Percentiles rank a stretch among this genome's conserved stretches.
Evolutionary conservation across 2,113 vertebrate genomes (phyloP).

Genomic region (Myrmecophaga tridactyla): DNA sequence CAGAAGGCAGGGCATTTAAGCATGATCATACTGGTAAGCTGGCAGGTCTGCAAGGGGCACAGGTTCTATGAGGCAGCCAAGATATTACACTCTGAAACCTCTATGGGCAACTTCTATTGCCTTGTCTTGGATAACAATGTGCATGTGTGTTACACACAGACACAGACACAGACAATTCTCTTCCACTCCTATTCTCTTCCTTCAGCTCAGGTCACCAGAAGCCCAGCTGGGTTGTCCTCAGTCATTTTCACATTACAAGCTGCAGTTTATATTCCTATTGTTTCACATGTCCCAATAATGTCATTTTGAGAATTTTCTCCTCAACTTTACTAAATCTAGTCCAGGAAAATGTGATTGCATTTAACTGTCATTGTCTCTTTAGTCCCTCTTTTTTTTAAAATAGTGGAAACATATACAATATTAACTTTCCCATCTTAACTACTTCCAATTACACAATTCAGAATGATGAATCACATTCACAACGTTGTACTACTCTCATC

Average conservation of each 20-base stretch:
- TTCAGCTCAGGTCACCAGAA: not conserved
- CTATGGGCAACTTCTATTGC: not conserved
- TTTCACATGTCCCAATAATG: too few relatives aligned
- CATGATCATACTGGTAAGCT: not conserved
- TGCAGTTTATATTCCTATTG: too few relatives aligned
- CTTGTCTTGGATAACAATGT: not conserved
- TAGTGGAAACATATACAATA: too few relatives aligned
- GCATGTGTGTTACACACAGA: not conserved
- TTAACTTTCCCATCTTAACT: too few relatives aligned
- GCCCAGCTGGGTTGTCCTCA: not conserved
- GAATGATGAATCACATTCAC: too few relatives aligned
- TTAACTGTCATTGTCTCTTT: too few relatives aligned
- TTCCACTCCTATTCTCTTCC: not conserved
- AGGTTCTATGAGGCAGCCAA: not conserved
- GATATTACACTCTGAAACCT: not conserved
- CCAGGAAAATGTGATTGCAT: too few relatives aligned
- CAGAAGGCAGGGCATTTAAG: not conserved
- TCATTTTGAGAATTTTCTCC: too few relatives aligned
- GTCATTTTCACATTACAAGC: not conserved
- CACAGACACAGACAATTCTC: not conserved
- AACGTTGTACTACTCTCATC: too few relatives aligned
- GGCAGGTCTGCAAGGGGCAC: not conserved
- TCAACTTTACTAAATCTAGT: too few relatives aligned
- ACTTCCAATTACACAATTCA: too few relatives aligned
- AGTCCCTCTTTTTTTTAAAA: too few relatives aligned